A percentile compares a stretch with the other conserved stretches of the same genome.
Evolutionary conservation across 2,113 vertebrate genomes (phyloP).

Genomic region (Burhinus bistriatus): DNA sequence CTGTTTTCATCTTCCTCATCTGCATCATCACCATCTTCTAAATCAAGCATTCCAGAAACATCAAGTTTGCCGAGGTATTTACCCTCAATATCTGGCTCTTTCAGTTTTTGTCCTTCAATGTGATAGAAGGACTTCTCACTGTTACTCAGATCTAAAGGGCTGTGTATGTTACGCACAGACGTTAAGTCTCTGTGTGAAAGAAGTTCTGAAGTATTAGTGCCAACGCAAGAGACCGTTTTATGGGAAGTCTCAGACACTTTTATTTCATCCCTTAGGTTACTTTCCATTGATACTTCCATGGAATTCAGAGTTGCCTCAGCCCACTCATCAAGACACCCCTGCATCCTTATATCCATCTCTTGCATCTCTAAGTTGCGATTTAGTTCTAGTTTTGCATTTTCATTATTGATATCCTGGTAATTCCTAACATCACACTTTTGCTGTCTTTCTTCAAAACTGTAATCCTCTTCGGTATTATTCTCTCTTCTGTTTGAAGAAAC

Average conservation of each 20-base stretch:
- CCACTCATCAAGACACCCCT: not conserved
- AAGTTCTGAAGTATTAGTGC: conserved; percentile 76
- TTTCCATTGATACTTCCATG: not conserved
- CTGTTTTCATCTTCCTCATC: conserved; percentile 97
- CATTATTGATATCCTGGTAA: not conserved
- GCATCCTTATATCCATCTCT: not conserved
- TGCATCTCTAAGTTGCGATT: not conserved
- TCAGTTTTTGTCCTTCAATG: conserved; percentile 81
- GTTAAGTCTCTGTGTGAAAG: conserved; percentile 44
- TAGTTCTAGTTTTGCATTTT: not conserved
- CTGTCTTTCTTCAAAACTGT: not conserved
- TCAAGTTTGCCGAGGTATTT: conserved; percentile 84
- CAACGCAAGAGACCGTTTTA: conserved; percentile 69
- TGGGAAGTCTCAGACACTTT: conserved; percentile 6
- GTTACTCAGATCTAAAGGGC: not conserved
- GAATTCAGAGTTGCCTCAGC: conserved; percentile 7
- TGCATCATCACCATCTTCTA: conserved; percentile 84
- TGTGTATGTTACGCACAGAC: not conserved
- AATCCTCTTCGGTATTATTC: not conserved
- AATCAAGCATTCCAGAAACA: conserved; percentile 68
- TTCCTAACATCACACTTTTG: not conserved
- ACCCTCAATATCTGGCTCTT: conserved; percentile 92
- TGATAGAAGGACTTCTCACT: conserved; percentile 73
- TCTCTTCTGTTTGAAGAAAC: not conserved
- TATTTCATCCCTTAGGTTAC: conserved; percentile 33